Base-by-base conservation (phyloP, 2,113 vertebrate genomes). In the Gasterosteus nipponicus region DNA sequence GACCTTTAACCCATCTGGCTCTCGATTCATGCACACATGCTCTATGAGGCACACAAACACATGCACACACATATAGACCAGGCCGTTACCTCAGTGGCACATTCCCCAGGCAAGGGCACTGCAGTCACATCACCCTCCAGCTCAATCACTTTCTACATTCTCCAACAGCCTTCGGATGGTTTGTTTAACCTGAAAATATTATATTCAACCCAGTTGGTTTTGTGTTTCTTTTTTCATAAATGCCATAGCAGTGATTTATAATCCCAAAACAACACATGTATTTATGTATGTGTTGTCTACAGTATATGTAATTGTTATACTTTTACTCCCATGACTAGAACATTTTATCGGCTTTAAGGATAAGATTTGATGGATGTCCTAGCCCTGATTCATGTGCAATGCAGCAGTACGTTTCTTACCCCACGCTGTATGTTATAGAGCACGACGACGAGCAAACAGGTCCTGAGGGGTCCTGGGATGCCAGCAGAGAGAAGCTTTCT, bases 101-200 rank as follows among this genome's bases (percentile, higher is more conserved):
- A 60, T 66, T 77, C 86, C 81, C 71, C 73, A 74, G 85, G 90
- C 82, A 89, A 92, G 90, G 90, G 67, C 89, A 65, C 77, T 66
- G 63, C 49, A 54, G 91, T 91, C 89, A 81, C 69, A 60, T 74
- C 69, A 39, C 68, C 64, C 68, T 66, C 61, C 19, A 61, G 69
- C 77, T 79, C 75, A 60, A 18, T 72, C 78, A 67, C 73, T 58
- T 73, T 87, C 58, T 80, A 71, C 79, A 65, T 42, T 44, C 54
- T 54, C 35, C 9, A 29, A 44, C 72, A 72, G 64, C 42, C 8
- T 54, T 44, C 15, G n/a, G 14, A 15, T 54, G n/a, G 42, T 38
- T 39, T 39, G 46, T 38, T 61, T 51, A 16, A 29, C 16, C 56
- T 66, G 16, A 35, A 12, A 54, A 56, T 54, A 16, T 49, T 2